These are phyloP conservation scores for Drosophila asahinai DNA, from an alignment of 1,140 invertebrate genomes.

Conservation along the genomic window DNA sequence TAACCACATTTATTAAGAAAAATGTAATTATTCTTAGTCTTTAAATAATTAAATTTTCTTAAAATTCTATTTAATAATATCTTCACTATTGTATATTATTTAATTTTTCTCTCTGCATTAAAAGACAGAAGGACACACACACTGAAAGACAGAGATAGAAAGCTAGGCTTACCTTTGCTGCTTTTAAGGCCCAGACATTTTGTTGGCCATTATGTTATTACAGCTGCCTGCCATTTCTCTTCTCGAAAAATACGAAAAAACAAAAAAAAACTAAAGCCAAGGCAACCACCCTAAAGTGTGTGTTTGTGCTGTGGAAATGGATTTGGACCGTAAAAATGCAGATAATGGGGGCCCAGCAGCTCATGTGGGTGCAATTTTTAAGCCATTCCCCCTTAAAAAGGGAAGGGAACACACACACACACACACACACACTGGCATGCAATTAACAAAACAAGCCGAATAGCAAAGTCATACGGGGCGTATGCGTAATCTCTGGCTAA, in stretches of 20 bases:
- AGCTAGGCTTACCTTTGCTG: constrained; percentile 61
- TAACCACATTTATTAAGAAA: neutral
- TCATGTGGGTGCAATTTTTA: constrained; percentile 47
- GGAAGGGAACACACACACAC: too few species aligned
- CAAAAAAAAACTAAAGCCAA: constrained; percentile 23
- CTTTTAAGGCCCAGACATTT: constrained; percentile 67
- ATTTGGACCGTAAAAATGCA: constrained; percentile 81
- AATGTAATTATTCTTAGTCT: neutral
- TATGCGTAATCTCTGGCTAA: constrained; percentile 63
- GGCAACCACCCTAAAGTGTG: constrained; percentile 22
- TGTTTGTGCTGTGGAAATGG: constrained; percentile 55
- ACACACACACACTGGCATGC: constrained; percentile 6
- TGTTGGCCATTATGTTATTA: constrained; percentile 77
- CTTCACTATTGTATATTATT: neutral
- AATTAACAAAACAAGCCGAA: constrained; percentile 47
- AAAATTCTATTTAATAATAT: neutral
- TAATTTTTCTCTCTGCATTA: neutral
- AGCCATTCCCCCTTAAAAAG: constrained; percentile 3
- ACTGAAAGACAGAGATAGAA: neutral
- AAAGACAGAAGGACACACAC: neutral
- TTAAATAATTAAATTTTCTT: neutral
- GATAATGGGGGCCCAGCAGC: constrained; percentile 57
- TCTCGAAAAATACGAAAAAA: neutral
- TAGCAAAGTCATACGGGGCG: constrained; percentile 46
- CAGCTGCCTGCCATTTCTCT: constrained; percentile 57